Evolutionary conservation across 2,797 vertebrate species (phyloP), one percentile per base, ranked within the genome.

Genomic region (Danio kyathit): DNA sequence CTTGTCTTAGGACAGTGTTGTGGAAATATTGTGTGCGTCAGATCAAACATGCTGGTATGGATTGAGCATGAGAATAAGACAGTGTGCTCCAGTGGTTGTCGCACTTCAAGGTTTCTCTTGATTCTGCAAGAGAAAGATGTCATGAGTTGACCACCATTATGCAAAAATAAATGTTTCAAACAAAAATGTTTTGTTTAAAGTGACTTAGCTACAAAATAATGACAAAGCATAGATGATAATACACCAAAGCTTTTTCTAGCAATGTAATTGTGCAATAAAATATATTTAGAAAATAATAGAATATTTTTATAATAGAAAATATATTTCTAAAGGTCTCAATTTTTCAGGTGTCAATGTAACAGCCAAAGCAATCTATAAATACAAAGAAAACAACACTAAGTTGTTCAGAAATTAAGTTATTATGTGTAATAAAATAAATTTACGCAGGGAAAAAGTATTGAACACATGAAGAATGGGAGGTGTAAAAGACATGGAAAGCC

Each of bases 21-120:
- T 65, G 63, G 63, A 65, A 65, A 65, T 67, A 67, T 67, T 67
- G 43, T 49, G 21, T n/a, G 46, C 51, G 59, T 63, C 59, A 64
- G 29, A 41, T 48, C 48, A 52, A 51, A 40, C 11, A 9, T 57
- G 2, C 16, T 61, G 43, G 44, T 49, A 17, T 54, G 48, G 10
- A 41, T 7, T 48, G 44, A 49, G 14, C 2, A 29, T 2, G 43
- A 60, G 41, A 48, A 63, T 17, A 16, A n/a, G 21, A 4, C 11
- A 41, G 46, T 10, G 0, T 21, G 41, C 11, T 66, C 41, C 49
- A 71, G 51, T 40, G 48, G 21, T 38, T 44, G 56, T 74, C 59
- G 41, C 16, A 3, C 44, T n/a, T 11, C 16, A 51, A 49, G 16
- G 61, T 65, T 40, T 4, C 14, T 17, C 44, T 74, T 29, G 29